A percentile compares a stretch with the other conserved stretches of the same genome.
phyloP scores from a whole-genome alignment of 2,113 vertebrate genomes.

The Dolichotis patagonum region DNA sequence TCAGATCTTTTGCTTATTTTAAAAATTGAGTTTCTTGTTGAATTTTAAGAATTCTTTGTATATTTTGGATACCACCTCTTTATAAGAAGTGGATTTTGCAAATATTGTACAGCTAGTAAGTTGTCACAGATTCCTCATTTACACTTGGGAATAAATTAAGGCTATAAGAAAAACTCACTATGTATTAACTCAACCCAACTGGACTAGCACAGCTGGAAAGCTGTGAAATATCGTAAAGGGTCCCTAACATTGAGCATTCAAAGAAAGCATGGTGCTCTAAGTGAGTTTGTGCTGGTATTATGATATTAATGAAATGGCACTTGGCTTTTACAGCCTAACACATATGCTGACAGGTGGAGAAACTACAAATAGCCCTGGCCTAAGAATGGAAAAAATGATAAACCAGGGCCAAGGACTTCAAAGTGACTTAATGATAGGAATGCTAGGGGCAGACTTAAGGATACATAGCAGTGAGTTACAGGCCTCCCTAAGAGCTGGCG shows the following conservation, averaged over 20 bases:
- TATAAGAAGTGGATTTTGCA: background rate
- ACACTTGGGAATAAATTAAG: background rate
- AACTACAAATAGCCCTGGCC: constrained; percentile 88
- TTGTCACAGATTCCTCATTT: constrained; percentile 13
- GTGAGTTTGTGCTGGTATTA: background rate
- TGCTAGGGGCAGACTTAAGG: constrained; percentile 70
- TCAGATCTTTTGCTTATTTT: constrained; percentile 5
- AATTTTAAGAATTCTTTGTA: background rate
- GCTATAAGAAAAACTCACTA: background rate
- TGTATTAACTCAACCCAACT: background rate
- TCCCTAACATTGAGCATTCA: background rate
- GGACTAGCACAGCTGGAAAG: background rate
- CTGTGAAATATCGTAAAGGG: background rate
- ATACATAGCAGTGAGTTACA: constrained; percentile 48
- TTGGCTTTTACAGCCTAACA: constrained; percentile 74
- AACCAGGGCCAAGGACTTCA: constrained; percentile 83
- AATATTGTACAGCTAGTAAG: background rate
- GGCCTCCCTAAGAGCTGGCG: constrained; percentile 41
- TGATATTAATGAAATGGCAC: constrained; percentile 53
- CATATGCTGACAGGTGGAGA: constrained; percentile 86
- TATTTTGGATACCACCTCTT: background rate
- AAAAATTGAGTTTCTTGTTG: background rate
- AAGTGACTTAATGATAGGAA: constrained; percentile 85
- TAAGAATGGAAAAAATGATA: constrained; percentile 87
- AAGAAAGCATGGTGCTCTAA: constrained; percentile 18